Conservation (phyloP, 2,888 invertebrate genomes). For the Elaeidobius kamerunicus region DNA sequence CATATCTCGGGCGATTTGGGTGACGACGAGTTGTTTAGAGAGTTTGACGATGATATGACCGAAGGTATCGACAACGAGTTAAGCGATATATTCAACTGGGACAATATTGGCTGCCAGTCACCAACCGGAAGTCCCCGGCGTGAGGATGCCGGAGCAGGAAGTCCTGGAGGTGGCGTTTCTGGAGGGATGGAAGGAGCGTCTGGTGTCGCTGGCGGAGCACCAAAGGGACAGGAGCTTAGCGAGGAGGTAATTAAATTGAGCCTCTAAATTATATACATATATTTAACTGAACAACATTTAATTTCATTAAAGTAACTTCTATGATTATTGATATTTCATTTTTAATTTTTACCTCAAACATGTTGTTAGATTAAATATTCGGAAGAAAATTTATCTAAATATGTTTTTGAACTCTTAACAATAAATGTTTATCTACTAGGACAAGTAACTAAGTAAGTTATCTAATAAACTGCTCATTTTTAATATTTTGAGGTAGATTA, state of each 20-base stretch:
- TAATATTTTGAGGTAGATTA: no score
- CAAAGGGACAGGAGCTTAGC: conserved; percentile 43
- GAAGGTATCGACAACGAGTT: conserved; percentile 65
- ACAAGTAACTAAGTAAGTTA: background rate
- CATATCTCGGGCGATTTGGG: conserved; percentile 65
- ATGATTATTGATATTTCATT: no score
- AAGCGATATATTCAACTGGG: conserved; percentile 71
- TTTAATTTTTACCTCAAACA: no score
- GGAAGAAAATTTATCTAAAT: no score
- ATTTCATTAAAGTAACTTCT: no score
- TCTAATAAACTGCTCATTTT: no score
- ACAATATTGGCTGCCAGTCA: conserved; percentile 56
- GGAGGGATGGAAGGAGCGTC: conserved; percentile 50
- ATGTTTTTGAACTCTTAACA: background rate
- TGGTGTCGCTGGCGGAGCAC: conserved; percentile 48
- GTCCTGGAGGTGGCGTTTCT: conserved; percentile 52
- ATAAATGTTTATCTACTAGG: background rate
- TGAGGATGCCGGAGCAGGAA: conserved; percentile 46
- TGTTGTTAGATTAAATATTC: no score
- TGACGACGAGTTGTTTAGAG: conserved; percentile 63
- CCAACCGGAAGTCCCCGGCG: conserved; percentile 48
- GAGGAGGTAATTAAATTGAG: conserved; percentile 39
- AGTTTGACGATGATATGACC: conserved; percentile 51
- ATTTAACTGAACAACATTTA: no score
- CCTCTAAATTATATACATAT: background rate